phyloP scores from a whole-genome alignment of 2,113 vertebrate genomes.

The Baryphthengus martii region DNA sequence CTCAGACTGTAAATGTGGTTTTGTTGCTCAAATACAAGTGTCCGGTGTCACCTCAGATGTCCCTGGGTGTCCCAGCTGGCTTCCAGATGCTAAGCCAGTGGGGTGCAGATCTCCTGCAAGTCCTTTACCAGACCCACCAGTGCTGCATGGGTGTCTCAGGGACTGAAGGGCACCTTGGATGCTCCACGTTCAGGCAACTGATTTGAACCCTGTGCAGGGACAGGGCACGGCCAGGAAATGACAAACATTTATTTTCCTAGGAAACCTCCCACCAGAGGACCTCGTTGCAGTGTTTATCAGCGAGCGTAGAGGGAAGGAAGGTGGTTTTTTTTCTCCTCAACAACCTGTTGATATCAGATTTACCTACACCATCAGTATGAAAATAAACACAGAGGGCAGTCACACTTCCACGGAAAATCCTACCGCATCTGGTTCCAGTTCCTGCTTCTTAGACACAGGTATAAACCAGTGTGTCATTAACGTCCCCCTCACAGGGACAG shows the following conservation, averaged over 20 bases:
- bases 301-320: accelerated
- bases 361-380: not conserved
- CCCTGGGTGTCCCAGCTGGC: not conserved
- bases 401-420: not conserved
- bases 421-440: not conserved
- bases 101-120: not conserved
- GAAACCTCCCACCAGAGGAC: not conserved
- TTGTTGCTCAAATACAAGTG: not conserved
- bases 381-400: not conserved
- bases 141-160: accelerated
- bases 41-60: not conserved
- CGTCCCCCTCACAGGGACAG: accelerated
- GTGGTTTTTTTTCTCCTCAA: not conserved
- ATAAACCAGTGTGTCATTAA: not conserved
- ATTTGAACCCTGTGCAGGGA: not conserved
- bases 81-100: not conserved
- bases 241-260: not conserved
- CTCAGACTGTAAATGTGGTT: not conserved
- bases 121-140: not conserved
- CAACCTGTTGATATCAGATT: not conserved
- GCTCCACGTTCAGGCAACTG: accelerated
- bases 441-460: not conserved
- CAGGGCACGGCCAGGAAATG: accelerated
- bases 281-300: not conserved
- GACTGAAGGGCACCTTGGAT: not conserved